Base-by-base conservation (phyloP, 35 echinoderm and acorn worm species). In the Patiria miniata region DNA sequence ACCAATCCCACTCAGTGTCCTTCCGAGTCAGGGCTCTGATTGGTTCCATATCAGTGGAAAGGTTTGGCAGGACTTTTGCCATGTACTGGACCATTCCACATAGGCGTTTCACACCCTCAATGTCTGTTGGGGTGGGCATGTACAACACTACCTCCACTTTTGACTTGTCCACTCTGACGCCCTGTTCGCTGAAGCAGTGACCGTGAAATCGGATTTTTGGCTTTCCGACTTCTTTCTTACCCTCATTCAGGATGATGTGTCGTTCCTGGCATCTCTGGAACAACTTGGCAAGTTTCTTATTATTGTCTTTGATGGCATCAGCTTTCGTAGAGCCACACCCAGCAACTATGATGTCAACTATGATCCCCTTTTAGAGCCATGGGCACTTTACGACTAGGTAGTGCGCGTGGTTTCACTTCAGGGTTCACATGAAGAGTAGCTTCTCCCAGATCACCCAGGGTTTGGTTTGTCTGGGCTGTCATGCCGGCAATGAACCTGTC, bases 1-100 rank as follows among this genome's bases (percentile, higher is more conserved):
- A 37, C 87, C 87, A 93, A 76, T 84, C 18, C 80, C 80, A 93
- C 14, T 84, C 51, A 16, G 57, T 81, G 42, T 84, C 78, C 51
- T 93, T 90, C 7, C 89, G 77, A 28, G 87, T 90, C 12, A 93
- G 91, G 38, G 79, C 33, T 83, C 87, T 39, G 28, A 93, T 51
- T 77, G 91, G 86, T 23, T 82, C 85, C 26, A 56, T 29, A 19
- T 56, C 44, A 47, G 89, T 79, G 12, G 91, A 89, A 7, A 93
- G 86, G 47, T 78, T 30, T 21, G 85, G 91, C 39, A 89, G 37
- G 54, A 88, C 89, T 58, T 89, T 89, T 7, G 16, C 78, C 28
- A 86, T 68, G 73, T 87, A 86, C 40, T 90, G 61, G 3, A 90
- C 81, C 88, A 86, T 91, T 39, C 89, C 68, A 33, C 51, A 60